Conservation (phyloP, 1,140 invertebrate genomes). For the Drosophila ohnishii region DNA sequence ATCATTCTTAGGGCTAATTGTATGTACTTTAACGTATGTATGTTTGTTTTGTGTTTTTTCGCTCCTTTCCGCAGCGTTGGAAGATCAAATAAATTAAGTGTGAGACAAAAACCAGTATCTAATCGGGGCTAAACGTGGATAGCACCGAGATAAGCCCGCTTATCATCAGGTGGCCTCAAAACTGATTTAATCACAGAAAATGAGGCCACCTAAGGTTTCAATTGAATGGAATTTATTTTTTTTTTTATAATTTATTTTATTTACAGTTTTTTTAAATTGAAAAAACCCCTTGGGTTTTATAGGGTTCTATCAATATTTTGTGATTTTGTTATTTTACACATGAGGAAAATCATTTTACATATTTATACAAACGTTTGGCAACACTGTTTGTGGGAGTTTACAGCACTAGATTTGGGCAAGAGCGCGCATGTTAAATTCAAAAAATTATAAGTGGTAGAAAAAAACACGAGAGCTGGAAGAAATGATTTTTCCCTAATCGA, state of each 20-base stretch:
- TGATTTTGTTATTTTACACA: not conserved
- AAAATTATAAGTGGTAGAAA: not conserved
- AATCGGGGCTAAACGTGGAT: conserved; percentile 4
- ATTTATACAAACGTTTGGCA: not conserved
- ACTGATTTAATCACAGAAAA: not conserved
- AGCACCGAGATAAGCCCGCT: conserved; percentile 2
- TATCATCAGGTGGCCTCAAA: conserved; percentile 5
- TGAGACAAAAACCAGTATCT: conserved; percentile 32
- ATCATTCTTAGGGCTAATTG: conserved; percentile 44
- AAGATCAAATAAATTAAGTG: conserved; percentile 54
- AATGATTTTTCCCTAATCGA: not conserved
- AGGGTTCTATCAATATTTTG: not conserved
- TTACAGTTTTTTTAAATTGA: not conserved
- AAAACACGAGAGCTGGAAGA: no score
- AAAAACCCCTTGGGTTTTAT: not conserved
- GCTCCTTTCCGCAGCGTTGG: conserved; percentile 28
- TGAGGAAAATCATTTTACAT: not conserved
- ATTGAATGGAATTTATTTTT: not conserved
- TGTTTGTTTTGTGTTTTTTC: conserved; percentile 39
- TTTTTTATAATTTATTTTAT: not conserved
- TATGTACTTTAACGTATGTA: conserved; percentile 35
- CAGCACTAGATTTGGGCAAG: conserved; percentile 1
- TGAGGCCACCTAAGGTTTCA: not conserved
- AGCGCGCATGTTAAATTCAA: not conserved
- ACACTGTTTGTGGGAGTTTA: not conserved